Evolutionary conservation across 2,797 vertebrate genomes (phyloP).

Genomic region (Coregonus sp.): DNA sequence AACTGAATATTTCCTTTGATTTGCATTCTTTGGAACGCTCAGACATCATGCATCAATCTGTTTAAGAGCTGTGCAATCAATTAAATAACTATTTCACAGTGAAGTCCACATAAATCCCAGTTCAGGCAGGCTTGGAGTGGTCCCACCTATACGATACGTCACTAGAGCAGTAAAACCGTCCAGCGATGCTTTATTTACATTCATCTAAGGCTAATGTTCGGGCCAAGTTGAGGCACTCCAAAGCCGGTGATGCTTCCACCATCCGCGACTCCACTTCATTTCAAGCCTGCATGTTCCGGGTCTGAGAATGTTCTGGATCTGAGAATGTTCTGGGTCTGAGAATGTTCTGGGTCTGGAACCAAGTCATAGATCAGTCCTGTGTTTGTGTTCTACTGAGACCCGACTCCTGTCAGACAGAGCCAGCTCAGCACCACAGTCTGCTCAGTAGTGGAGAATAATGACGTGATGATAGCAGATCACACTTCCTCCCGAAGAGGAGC

Average conservation of each 20-base stretch:
- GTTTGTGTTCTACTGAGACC: constrained; percentile 2
- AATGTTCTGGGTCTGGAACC: constrained; percentile 15
- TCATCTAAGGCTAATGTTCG: constrained; percentile 9
- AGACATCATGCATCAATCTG: constrained; percentile 16
- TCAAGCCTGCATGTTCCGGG: no score
- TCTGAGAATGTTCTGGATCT: constrained; percentile 5
- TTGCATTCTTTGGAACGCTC: constrained; percentile 50
- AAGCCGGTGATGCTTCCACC: constrained; percentile 23
- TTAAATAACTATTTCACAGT: constrained; percentile 41
- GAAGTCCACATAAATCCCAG: constrained; percentile 23
- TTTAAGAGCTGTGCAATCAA: constrained; percentile 35
- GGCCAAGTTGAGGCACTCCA: constrained; percentile 24
- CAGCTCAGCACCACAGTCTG: no score
- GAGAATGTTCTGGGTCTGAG: constrained; percentile 23
- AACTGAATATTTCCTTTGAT: constrained; percentile 23
- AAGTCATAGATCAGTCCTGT: constrained; percentile 18
- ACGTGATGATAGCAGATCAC: neutral
- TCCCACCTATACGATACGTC: constrained; percentile 26
- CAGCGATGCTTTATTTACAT: constrained; percentile 32
- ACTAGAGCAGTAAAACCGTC: constrained; percentile 41
- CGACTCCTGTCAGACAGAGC: neutral
- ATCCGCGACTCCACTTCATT: constrained; percentile 27
- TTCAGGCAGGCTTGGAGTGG: constrained; percentile 32
- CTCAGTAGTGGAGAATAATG: neutral
- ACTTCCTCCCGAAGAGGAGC: neutral